phyloP scores from a whole-genome alignment of 35 echinoderm and acorn worm genomes.

The Patiria miniata region DNA sequence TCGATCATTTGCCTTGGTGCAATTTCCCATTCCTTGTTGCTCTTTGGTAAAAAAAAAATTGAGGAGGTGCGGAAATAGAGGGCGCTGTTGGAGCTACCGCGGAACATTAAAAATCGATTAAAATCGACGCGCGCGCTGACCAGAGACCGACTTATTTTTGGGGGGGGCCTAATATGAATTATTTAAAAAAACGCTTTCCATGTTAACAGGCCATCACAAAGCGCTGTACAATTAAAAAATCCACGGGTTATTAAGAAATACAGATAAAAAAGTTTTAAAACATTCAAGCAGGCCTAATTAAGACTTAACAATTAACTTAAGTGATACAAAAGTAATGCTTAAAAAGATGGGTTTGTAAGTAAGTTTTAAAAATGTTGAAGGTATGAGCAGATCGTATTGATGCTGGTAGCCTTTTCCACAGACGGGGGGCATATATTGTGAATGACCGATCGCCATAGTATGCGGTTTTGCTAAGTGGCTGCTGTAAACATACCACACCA shows the following conservation, averaged over 20 bases:
- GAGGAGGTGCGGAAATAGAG: no score
- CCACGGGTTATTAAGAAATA: neutral
- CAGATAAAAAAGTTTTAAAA: neutral
- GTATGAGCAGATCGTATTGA: neutral
- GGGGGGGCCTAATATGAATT: no score
- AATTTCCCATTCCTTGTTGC: no score
- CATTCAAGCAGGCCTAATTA: neutral
- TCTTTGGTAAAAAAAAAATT: no score
- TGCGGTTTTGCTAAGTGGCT: neutral
- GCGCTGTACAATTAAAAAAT: neutral
- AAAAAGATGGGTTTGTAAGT: neutral
- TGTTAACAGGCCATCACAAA: no score
- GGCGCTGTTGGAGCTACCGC: no score
- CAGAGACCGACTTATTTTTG: no score
- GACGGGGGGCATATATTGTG: neutral
- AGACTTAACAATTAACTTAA: neutral
- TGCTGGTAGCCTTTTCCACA: neutral
- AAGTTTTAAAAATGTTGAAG: neutral
- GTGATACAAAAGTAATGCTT: neutral
- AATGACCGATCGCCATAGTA: conserved; percentile 4
- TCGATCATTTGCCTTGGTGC: no score
- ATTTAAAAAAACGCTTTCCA: no score
- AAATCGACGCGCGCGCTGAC: no score
- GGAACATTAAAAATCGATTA: no score
- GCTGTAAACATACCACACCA: neutral